Conservation (phyloP, 1,140 invertebrate genomes). For the Tyrophagus putrescentiae region DNA sequence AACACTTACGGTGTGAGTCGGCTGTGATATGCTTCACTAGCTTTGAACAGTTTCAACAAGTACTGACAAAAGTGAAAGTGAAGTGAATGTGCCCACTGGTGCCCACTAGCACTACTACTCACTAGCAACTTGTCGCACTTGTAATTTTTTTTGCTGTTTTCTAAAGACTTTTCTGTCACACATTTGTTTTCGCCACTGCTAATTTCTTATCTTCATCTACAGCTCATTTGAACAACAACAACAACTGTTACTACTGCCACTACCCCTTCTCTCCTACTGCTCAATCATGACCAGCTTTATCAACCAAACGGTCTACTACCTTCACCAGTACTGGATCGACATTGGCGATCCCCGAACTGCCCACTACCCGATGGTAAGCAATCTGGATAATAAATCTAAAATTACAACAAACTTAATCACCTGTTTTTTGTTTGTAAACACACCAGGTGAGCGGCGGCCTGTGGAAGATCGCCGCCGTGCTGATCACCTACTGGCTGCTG, state of each 20-base stretch:
- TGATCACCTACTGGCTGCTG: constrained; percentile 55
- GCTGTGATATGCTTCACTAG: too few species aligned
- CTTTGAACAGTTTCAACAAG: too few species aligned
- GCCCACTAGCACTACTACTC: too few species aligned
- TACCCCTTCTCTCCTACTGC: neutral
- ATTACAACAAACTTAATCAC: neutral
- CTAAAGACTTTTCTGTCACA: too few species aligned
- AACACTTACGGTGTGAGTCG: too few species aligned
- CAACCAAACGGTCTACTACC: constrained; percentile 11
- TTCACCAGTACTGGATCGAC: constrained; percentile 20
- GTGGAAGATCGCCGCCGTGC: neutral
- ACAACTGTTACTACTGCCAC: neutral
- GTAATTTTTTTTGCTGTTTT: too few species aligned
- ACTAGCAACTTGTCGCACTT: too few species aligned
- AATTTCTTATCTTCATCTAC: neutral
- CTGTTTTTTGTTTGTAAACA: neutral
- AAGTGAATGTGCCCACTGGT: too few species aligned
- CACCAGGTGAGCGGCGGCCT: constrained; percentile 10
- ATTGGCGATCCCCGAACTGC: constrained; percentile 16
- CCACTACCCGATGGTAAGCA: constrained; percentile 14
- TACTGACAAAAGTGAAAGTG: too few species aligned
- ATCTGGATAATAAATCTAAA: neutral
- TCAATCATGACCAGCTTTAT: neutral
- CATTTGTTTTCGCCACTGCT: too few species aligned
- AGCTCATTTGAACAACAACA: neutral